Conservation (phyloP, 2,113 vertebrate genomes). For the Pedetes capensis region DNA sequence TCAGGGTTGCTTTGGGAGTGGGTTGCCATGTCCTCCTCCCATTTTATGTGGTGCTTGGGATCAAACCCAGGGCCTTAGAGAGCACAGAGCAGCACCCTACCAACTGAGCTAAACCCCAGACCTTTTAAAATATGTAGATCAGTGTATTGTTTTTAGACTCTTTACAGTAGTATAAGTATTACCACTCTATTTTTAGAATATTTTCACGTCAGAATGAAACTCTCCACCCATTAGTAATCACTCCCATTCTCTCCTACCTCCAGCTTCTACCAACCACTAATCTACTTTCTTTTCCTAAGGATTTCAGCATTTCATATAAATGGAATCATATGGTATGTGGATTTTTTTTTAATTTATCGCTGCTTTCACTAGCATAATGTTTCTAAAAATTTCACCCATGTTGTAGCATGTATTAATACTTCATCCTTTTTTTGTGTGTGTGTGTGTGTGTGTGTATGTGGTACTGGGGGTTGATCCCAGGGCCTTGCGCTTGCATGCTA, state of each 20-base stretch:
- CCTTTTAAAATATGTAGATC: too few relatives aligned
- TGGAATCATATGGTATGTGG: background rate
- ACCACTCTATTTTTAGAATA: background rate
- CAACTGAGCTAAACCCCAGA: too few relatives aligned
- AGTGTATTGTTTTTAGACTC: conserved; percentile 10
- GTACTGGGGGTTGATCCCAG: too few relatives aligned
- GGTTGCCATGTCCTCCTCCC: too few relatives aligned
- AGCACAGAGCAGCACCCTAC: too few relatives aligned
- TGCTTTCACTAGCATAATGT: background rate
- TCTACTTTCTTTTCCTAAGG: background rate
- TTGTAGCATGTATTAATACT: background rate
- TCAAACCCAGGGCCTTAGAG: too few relatives aligned
- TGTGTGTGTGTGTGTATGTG: too few relatives aligned
- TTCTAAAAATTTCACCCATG: conserved; percentile 6
- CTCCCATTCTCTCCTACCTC: background rate
- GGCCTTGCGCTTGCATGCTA: too few relatives aligned
- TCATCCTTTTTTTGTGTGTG: too few relatives aligned
- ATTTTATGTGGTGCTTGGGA: too few relatives aligned
- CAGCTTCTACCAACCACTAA: background rate
- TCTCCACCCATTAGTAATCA: background rate
- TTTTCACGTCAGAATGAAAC: background rate
- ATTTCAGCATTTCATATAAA: conserved; percentile 27
- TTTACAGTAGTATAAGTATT: background rate
- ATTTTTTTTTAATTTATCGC: background rate
- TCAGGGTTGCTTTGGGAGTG: too few relatives aligned